A percentile compares a stretch with the other conserved stretches of the same genome.
Evolutionary conservation across 1,140 invertebrate species (phyloP).

Genomic region (Sycobia sp.): DNA sequence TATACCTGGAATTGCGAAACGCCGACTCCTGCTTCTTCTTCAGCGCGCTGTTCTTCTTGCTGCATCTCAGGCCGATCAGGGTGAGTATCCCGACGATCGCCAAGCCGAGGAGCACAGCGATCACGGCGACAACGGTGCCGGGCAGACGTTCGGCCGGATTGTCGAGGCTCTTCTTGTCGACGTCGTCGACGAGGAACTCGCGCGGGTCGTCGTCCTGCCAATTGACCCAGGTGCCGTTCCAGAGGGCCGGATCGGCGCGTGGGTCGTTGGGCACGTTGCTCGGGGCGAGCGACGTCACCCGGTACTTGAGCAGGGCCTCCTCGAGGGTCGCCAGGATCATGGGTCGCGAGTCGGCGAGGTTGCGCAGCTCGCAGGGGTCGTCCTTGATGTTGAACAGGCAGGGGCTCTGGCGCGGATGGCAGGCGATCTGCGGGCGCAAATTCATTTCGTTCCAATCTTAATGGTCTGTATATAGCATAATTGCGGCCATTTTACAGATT

Average conservation of each 20-base stretch:
- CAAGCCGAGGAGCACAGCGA: slow-evolving; percentile 36
- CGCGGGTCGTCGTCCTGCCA: slow-evolving; percentile 60
- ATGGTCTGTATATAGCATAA: too few species aligned
- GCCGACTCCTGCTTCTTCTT: slow-evolving; percentile 25
- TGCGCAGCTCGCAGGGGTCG: slow-evolving; percentile 80
- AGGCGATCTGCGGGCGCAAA: slow-evolving; percentile 58
- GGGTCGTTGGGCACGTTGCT: slow-evolving; percentile 64
- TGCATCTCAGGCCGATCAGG: slow-evolving; percentile 33
- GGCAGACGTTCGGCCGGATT: not conserved
- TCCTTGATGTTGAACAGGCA: slow-evolving; percentile 76
- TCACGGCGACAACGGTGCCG: slow-evolving; percentile 24
- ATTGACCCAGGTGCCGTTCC: slow-evolving; percentile 64
- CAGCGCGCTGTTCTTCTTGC: slow-evolving; percentile 10
- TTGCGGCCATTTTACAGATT: too few species aligned
- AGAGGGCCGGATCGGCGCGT: slow-evolving; percentile 62
- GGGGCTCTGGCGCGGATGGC: slow-evolving; percentile 63
- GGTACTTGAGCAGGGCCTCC: slow-evolving; percentile 56
- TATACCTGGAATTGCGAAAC: slow-evolving; percentile 12
- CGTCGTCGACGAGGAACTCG: slow-evolving; percentile 1
- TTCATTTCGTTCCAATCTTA: too few species aligned
- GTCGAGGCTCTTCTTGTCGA: not conserved
- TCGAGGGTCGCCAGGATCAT: slow-evolving; percentile 59
- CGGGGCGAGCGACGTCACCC: slow-evolving; percentile 58
- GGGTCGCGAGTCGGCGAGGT: slow-evolving; percentile 65
- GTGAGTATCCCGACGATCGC: slow-evolving; percentile 32